phyloP scores from a whole-genome alignment of 1,140 invertebrate genomes.

The Meloidogyne exigua region DNA sequence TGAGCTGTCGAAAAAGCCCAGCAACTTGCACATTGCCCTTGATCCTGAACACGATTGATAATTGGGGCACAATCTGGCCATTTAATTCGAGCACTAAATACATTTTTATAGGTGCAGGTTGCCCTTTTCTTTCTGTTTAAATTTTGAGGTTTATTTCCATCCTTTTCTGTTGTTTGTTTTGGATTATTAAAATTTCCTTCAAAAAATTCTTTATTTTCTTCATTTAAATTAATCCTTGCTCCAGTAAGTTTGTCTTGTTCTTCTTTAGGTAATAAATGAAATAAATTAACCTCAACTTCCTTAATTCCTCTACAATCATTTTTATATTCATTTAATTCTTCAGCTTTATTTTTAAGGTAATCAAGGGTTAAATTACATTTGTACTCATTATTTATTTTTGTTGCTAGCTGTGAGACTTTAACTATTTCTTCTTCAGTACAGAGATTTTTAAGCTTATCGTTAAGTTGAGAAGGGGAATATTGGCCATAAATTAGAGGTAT shows the following conservation, averaged over 20 bases:
- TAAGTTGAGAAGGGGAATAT: background rate
- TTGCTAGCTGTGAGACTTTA: no score
- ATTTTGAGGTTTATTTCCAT: no score
- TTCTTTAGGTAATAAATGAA: background rate
- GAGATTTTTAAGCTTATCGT: background rate
- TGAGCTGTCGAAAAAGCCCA: slow-evolving; percentile 13
- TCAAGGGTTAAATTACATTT: background rate
- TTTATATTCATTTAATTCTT: background rate
- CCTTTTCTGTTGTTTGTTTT: background rate
- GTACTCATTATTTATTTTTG: background rate
- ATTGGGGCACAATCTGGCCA: background rate
- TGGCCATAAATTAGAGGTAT: no score
- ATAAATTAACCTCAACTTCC: background rate
- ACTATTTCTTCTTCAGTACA: background rate
- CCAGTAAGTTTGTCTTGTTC: background rate
- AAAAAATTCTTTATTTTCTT: background rate
- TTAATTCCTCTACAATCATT: background rate
- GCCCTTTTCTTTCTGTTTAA: background rate
- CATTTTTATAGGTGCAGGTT: background rate
- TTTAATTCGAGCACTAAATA: background rate
- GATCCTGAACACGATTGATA: background rate
- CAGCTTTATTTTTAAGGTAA: background rate
- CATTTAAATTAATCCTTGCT: background rate
- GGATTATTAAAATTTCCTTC: background rate
- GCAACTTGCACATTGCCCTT: background rate